Percentiles rank a stretch among this genome's conserved stretches.
phyloP scores from a whole-genome alignment of 2,888 invertebrate species.

The Beris morrisii region DNA sequence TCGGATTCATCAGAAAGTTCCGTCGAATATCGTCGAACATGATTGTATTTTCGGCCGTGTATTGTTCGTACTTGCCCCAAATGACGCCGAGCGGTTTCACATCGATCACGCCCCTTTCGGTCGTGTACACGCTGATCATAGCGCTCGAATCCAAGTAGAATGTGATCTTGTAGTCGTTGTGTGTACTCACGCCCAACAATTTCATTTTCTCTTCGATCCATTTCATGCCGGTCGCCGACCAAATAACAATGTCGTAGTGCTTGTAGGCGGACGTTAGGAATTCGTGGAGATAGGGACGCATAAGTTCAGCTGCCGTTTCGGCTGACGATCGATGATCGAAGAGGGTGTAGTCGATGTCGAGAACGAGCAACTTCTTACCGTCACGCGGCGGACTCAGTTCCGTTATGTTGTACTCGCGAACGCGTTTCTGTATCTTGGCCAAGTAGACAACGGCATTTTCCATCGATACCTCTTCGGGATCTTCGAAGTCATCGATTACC shows the following conservation, averaged over 20 bases:
- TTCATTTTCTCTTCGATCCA: constrained; percentile 99
- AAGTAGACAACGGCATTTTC: constrained; percentile 65
- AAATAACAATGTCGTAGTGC: constrained; percentile 94
- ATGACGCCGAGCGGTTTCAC: constrained; percentile 96
- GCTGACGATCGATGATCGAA: constrained; percentile 95
- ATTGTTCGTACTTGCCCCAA: constrained; percentile 93
- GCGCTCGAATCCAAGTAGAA: constrained; percentile 90
- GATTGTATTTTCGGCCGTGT: constrained; percentile 87
- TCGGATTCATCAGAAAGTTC: constrained; percentile 97
- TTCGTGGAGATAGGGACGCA: constrained; percentile 94
- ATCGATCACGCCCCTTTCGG: constrained; percentile 89
- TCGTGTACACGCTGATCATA: constrained; percentile 92
- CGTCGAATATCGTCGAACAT: constrained; percentile 97
- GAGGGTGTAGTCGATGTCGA: constrained; percentile 95
- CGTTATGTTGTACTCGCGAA: constrained; percentile 80
- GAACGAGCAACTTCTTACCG: constrained; percentile 85
- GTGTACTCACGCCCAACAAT: constrained; percentile 79
- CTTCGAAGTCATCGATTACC: constrained; percentile 89
- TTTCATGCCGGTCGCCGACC: constrained; percentile 98
- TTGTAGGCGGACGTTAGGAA: constrained; percentile 85
- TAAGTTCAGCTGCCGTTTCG: constrained; percentile 82
- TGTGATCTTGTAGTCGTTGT: constrained; percentile 85
- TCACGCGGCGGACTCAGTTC: constrained; percentile 79
- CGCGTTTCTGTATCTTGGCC: constrained; percentile 79
- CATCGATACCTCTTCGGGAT: constrained; percentile 69